Evolutionary conservation across 2,888 invertebrate species (phyloP), one percentile per base, ranked within the genome.

Genomic region (Monopis laevigella): DNA sequence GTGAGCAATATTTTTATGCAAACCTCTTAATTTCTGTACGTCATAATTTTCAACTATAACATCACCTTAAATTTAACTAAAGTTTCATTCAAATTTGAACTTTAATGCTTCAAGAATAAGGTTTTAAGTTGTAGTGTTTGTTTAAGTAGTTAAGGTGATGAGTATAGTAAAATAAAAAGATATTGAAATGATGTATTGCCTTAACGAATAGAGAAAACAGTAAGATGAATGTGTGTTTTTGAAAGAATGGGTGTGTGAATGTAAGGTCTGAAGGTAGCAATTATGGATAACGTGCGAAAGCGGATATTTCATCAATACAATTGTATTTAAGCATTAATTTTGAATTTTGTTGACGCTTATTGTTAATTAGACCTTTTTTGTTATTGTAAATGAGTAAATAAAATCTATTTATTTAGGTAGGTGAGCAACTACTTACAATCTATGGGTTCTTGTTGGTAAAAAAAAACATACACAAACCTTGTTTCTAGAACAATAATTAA

Each of bases 101-200:
- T 36, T 21, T 14, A 21, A 19, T 36, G 11, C 3, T 36, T 21
- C 14, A 3, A 14, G 2, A 5, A 3, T 36, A 11, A 11, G 5
- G 5, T 8, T 36, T 16, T 3, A 34, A 11, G 21, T 36, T 36
- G 21, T 36, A 21, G 21, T n/a, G 11, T 36, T 8, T 32, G 2
- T 21, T 17, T 8, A 4, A 21, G 7, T 21, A 17, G 13, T 36
- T 36, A 36, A 21, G 36, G 2, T 13, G 2, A 21, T 21, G 2
- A 17, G 21, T 12, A 29, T 29, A 8, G 16, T 32, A 17, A 11
- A 11, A n/a, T 21, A n/a, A 16, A 34, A 16, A 16, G 7, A 46
- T 45, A 48, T 46, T 45, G 45, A 46, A 44, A 41, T 52, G 54
- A 54, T 51, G 48, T 48, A 54, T 54, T 46, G 40, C 48, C 48